Conservation (phyloP, 2,113 vertebrate genomes). For the human region GRCh38 chr7:158704501-158705000, state of each 20-base stretch:
- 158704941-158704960: neutral
- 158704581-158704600: neutral
- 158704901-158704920: neutral
- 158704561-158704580: neutral
- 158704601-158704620: no score
- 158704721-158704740: neutral
- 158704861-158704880: neutral
- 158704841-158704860: accelerated
- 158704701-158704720: accelerated
- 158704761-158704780: constrained; percentile 83
- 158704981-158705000: accelerated
- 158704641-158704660: no score
- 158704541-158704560: no score
- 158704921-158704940: accelerated
- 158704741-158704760: constrained; percentile 49
- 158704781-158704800: neutral
- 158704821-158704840: neutral
- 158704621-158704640: neutral
- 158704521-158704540: no score
- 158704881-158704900: neutral
- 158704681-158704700: neutral
- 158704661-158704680: neutral
- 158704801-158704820: neutral
- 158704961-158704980: accelerated
- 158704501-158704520: no score